Base-by-base conservation (phyloP, 2,888 invertebrate species). In the Ochropacha duplaris region DNA sequence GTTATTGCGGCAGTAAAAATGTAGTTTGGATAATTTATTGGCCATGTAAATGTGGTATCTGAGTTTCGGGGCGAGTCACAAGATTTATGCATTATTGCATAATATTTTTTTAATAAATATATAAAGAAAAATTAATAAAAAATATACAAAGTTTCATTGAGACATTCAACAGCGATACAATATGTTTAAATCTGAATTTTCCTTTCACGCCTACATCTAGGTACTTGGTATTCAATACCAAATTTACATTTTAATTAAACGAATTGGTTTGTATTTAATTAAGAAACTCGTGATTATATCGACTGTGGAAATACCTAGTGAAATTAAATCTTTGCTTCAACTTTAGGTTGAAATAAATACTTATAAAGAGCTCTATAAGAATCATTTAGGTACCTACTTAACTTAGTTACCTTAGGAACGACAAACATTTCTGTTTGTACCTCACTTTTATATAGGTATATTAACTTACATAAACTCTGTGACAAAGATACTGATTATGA, bases 21-120 rank as follows among this genome's bases (percentile, higher is more conserved):
- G 86, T 84, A 87, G 85, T 91, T 88, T 87, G 74, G 72, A 73
- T 87, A 90, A 91, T 91, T 92, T 92, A 91, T 88, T 69, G 83
- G 76, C 69, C 79, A 84, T 87, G 84, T 89, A 81, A 86, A 88
- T 78, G 82, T 71, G 73, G 81, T 82, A 86, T 84, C 80, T 72
- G 78, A 80, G 74, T 81, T 82, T 85, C 72, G 75, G 77, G 5
- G 74, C 71, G 76, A 78, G 76, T 79, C 78, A 64, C 71, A 74
- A 84, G 86, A 88, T 87, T 87, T 86, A 84, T 78, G 60, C 58
- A 62, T 68, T 67, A 64, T 75, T 78, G 74, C 73, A 72, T 71
- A 73, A 74, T 78, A 76, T 75, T 77, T 71, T 76, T 71, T 68
- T 79, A 72, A 74, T 77, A 73, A 72, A 66, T 62, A 67, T 63